These are phyloP conservation scores for Lepilemur ruficaudatus DNA, from an alignment of 2,797 vertebrate genomes.

Conservation along the genomic window DNA sequence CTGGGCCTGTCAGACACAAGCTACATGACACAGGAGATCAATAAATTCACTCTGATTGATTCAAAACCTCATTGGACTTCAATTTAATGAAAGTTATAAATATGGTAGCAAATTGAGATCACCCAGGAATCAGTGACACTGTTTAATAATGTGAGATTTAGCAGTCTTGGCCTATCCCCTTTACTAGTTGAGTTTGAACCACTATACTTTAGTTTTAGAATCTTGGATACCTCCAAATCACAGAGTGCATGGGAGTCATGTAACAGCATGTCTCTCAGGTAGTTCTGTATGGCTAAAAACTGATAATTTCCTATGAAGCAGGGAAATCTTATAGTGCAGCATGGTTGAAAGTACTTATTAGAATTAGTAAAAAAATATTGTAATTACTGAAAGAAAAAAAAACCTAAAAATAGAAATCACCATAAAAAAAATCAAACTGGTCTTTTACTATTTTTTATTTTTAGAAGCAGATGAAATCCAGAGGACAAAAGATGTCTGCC, in stretches of 20 bases:
- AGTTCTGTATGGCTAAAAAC: not conserved
- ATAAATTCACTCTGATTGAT: slow-evolving; percentile 30
- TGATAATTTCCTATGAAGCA: not conserved
- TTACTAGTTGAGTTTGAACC: not conserved
- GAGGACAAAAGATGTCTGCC: not conserved
- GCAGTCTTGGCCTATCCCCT: not conserved
- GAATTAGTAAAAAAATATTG: not conserved
- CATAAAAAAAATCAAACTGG: not conserved
- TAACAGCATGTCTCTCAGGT: not conserved
- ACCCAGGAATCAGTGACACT: not conserved
- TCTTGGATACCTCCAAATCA: not conserved
- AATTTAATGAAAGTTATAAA: slow-evolving; percentile 44
- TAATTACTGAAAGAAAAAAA: slow-evolving; percentile 11
- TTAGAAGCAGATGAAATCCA: not conserved
- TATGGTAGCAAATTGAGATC: not conserved
- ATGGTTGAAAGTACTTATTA: not conserved
- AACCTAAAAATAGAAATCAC: not conserved
- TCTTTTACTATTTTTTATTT: not conserved
- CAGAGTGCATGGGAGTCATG: not conserved
- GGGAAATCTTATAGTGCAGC: not conserved
- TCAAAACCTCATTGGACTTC: not conserved
- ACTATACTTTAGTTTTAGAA: not conserved
- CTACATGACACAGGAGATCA: not conserved
- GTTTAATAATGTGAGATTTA: slow-evolving; percentile 37
- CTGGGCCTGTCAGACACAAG: not conserved